Percentiles rank a stretch among this genome's conserved stretches.
Conservation (phyloP, 2,113 vertebrate species). For the Carassius auratus region DNA sequence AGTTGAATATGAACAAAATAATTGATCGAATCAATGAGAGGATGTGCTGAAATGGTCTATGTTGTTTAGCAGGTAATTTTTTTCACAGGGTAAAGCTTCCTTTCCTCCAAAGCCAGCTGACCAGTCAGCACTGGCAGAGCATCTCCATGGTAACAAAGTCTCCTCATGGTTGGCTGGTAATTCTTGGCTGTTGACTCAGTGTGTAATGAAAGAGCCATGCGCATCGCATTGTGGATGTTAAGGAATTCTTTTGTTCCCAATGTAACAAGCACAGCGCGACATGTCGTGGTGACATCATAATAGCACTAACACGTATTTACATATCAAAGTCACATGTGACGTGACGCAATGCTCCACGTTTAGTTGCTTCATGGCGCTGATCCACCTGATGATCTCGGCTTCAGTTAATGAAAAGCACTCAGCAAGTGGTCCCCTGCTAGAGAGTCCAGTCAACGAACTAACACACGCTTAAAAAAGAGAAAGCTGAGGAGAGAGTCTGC, state of each 20-base stretch:
- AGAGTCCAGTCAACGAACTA: constrained; percentile 31
- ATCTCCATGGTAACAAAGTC: constrained; percentile 43
- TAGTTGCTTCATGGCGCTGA: constrained; percentile 22
- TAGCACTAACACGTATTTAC: constrained; percentile 53
- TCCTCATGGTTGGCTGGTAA: constrained; percentile 48
- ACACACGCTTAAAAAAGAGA: constrained; percentile 26
- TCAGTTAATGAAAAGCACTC: constrained; percentile 42
- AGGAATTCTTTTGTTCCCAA: constrained; percentile 33
- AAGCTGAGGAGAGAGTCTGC: constrained; percentile 40
- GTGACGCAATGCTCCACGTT: constrained; percentile 45
- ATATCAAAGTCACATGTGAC: constrained; percentile 55
- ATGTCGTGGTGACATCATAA: constrained; percentile 53
- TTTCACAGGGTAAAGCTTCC: constrained; percentile 17
- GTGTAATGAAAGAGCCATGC: constrained; percentile 51
- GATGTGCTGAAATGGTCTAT: constrained; percentile 33
- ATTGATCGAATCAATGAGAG: constrained; percentile 40
- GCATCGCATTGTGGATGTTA: constrained; percentile 51
- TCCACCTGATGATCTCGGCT: constrained; percentile 23
- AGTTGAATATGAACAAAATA: constrained; percentile 29
- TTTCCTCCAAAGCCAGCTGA: constrained; percentile 40
- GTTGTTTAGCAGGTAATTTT: constrained; percentile 21
- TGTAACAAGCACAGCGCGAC: constrained; percentile 47
- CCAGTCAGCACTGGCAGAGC: constrained; percentile 25
- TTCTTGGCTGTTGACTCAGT: constrained; percentile 64
- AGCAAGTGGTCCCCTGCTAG: constrained; percentile 35